These are phyloP conservation scores for Montipora efflorescens DNA, from an alignment of 64 coral and sea anemone species.

Conservation along the genomic window DNA sequence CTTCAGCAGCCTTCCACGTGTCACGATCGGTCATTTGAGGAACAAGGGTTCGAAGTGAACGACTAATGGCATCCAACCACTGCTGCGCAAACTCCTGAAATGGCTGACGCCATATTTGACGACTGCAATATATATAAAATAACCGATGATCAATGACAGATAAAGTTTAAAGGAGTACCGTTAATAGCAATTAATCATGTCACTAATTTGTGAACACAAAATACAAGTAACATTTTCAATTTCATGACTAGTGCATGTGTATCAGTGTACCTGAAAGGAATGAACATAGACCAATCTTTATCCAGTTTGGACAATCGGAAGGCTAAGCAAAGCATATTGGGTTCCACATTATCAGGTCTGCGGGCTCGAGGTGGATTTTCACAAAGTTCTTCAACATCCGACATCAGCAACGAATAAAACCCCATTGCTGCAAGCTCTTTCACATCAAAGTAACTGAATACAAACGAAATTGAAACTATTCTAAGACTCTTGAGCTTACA, in stretches of 20 bases:
- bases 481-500: too few relatives aligned
- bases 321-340: constrained; percentile 76
- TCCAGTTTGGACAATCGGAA: constrained; percentile 88
- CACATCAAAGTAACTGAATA: constrained; percentile 85
- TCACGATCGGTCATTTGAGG: constrained; percentile 65
- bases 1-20: constrained; percentile 54
- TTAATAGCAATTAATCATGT: too few relatives aligned
- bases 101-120: constrained; percentile 88
- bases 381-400: constrained; percentile 80
- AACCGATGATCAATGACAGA: too few relatives aligned
- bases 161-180: too few relatives aligned
- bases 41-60: constrained; percentile 68
- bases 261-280: constrained; percentile 53
- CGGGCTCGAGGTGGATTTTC: constrained; percentile 46
- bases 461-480: neutral
- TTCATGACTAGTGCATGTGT: neutral
- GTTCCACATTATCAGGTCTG: constrained; percentile 59
- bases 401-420: constrained; percentile 88
- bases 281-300: constrained; percentile 74
- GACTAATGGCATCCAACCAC: constrained; percentile 83
- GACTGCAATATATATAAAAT: constrained; percentile 34
- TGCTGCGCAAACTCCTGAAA: constrained; percentile 65
- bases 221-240: neutral
- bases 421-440: constrained; percentile 74
- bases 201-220: neutral